Percentiles rank a stretch among this genome's conserved stretches.
These are phyloP conservation scores for Cuculus canorus DNA, from an alignment of 2,797 vertebrate genomes.

Conservation along the genomic window DNA sequence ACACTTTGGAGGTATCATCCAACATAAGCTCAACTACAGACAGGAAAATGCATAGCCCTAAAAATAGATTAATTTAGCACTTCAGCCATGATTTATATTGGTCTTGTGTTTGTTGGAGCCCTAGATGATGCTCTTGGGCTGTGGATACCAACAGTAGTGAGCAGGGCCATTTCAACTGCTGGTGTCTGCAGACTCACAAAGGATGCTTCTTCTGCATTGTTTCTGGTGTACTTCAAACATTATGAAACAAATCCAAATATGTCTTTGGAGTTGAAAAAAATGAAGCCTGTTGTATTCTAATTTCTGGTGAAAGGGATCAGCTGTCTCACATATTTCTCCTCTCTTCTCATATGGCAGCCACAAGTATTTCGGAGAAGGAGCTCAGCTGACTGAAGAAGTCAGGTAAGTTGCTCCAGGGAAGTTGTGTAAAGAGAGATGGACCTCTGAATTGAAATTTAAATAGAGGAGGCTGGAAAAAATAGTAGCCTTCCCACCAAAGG, in stretches of 20 bases:
- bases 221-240: background rate
- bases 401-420: background rate
- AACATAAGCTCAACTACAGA: background rate
- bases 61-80: background rate
- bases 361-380: background rate
- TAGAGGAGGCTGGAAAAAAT: background rate
- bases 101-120: background rate
- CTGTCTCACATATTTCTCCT: background rate
- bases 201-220: background rate
- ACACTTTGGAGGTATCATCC: background rate
- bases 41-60: background rate
- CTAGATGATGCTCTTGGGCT: background rate
- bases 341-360: background rate
- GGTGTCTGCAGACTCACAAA: background rate
- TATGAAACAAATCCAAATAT: background rate
- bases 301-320: background rate
- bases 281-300: background rate
- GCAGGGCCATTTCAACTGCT: background rate
- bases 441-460: background rate
- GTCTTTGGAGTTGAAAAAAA: background rate
- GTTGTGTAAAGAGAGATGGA: background rate
- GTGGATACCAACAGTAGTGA: background rate
- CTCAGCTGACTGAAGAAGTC: background rate
- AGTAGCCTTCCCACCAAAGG: rapidly evolving
- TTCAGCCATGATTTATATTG: background rate